Base-by-base conservation (phyloP, 2,113 vertebrate species). In the Elephantulus edwardii region DNA sequence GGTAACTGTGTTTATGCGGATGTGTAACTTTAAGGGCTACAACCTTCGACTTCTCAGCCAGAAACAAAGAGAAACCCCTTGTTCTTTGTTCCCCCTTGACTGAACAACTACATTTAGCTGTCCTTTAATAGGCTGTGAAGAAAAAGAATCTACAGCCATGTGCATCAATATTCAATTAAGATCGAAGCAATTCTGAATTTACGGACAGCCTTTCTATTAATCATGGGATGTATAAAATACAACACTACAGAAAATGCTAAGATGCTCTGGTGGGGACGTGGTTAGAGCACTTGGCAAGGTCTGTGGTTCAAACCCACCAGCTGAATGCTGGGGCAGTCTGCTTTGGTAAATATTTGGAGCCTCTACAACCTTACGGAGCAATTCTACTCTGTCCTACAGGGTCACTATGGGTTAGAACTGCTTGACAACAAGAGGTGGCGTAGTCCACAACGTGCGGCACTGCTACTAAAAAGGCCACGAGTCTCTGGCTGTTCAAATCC, bases 161-260 rank as follows among this genome's bases (percentile, higher is more conserved):
- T 52, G 9, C 44, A 60, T 80, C 76, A 62, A 48, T 60, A 77
- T 60, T 91, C 76, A 33, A 87, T 74, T 54, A 88, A 85, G 44
- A 81, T 11, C 58, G 86, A 66, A 72, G 3, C 28, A 68, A 19
- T 84, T 88, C 40, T 87, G 33, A 86, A 92, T 75, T 44, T 74
- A 82, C 38, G n/a, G 74, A 13, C 38, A 48, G 70, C 81, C 74
- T 54, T 84, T 52, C 50, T 30, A 89, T 85, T 76, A 90, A 83
- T 20, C 52, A 83, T 3, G 64, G 72, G 26, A 30, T 77, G 46
- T 60, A n/a, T 35, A 76, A 79, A 91, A 64, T 60, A 70, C 52
- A 46, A 28, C 40, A 86, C 6, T 80, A 44, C 72, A 28, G 68
- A 56, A 38, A 60, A 87, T 79, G 66, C 80, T n/a, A 92, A 83